Base-by-base conservation (phyloP, 2,113 vertebrate genomes). In the Burhinus bistriatus region DNA sequence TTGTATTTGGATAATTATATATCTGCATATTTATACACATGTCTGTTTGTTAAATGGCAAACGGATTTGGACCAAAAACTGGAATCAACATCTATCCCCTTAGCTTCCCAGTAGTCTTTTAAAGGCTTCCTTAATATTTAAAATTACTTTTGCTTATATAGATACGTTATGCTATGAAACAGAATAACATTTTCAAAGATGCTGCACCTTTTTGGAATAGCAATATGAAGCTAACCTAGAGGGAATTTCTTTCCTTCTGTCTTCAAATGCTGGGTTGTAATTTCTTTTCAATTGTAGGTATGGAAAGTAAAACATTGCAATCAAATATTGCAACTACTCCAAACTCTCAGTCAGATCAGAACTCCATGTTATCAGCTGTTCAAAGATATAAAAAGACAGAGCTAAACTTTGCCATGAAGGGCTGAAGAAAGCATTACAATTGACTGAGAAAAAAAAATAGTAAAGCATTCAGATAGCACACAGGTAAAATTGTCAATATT, bases 21-120 rank as follows among this genome's bases (percentile, higher is more conserved):
- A 32, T 32, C 22, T 75, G 25, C 49, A 27, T 45, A 23, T 71
- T 71, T 93, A 27, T 51, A 42, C 12, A 51, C 12, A 30, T 47
- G 20, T 27, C 14, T 55, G 14, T 40, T 45, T 72, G 21, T 20
- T 82, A 85, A 64, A 87, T 21, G 3, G 16, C 16, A 89, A 75
- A 84, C 6, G 8, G 27, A 65, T 78, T 49, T 77, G 38, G 9
- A 70, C 2, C 2, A 45, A 68, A 72, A 80, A 9, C 18, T 92
- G 34, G 22, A 76, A 59, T 76, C 5, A 42, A 15, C 0, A 0
- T 29, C 44, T 47, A 26, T 10, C 12, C 2, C 25, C 84, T 85
- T 68, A 72, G 4, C 26, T 76, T 70, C 40, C 10, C 20, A 21
- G 12, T 8, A 61, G 26, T 36, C 5, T 38, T 78, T 49, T 55